Conservation (phyloP, 1,140 invertebrate species). For the Gryllus bimaculatus region DNA sequence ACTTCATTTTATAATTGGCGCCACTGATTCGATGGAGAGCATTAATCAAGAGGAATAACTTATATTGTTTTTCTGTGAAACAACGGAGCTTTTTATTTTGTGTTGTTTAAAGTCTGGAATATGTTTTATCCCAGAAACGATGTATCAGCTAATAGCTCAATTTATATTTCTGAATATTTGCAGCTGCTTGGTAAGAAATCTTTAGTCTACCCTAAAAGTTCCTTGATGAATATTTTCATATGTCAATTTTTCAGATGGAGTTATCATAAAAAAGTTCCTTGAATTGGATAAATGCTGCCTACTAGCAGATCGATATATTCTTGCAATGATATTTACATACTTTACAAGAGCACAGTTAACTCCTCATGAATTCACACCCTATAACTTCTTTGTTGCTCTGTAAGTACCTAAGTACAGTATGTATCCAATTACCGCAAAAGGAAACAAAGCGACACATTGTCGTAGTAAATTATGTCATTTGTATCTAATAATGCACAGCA, state of each 20-base stretch:
- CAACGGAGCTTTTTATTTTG: no score
- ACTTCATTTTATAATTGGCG: no score
- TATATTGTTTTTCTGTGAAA: no score
- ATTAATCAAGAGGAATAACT: no score
- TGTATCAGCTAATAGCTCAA: no score
- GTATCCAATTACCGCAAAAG: no score
- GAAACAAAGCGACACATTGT: no score
- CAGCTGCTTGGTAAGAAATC: neutral
- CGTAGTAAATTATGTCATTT: no score
- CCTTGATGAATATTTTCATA: neutral
- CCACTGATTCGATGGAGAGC: no score
- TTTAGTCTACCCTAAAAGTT: neutral
- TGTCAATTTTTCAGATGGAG: neutral
- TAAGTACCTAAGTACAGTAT: conserved; percentile 31
- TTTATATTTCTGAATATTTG: neutral
- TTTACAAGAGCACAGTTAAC: conserved; percentile 42
- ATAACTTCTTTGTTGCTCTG: conserved; percentile 49
- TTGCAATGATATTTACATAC: conserved; percentile 51
- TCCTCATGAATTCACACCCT: conserved; percentile 38
- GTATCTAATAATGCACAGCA: no score
- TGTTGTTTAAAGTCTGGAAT: no score
- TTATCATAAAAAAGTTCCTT: conserved; percentile 29
- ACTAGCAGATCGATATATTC: conserved; percentile 43
- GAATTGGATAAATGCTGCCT: conserved; percentile 33
- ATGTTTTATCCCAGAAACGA: no score